These are phyloP conservation scores for Rhorus exstirpatorius DNA, from an alignment of 2,888 invertebrate species.

Conservation along the genomic window DNA sequence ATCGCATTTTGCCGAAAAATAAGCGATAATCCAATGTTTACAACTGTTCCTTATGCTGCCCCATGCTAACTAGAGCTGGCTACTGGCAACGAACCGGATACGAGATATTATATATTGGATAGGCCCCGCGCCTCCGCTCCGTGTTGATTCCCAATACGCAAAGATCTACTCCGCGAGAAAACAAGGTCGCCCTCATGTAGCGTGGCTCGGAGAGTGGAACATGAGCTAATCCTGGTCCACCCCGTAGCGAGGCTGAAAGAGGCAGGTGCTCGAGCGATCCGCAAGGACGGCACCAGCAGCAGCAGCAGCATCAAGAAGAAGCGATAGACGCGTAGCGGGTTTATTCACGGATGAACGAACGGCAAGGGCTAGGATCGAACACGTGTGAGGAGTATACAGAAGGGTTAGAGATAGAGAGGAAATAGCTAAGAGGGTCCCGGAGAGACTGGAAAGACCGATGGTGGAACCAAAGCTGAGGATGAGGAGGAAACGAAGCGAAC, in stretches of 20 bases:
- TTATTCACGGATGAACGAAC: conserved; percentile 28
- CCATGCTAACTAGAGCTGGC: too few relatives aligned
- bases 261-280: conserved; percentile 14
- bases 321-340: conserved; percentile 13
- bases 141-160: too few relatives aligned
- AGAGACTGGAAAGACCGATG: not conserved
- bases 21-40: too few relatives aligned
- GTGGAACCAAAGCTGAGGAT: not conserved
- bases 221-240: conserved; percentile 25
- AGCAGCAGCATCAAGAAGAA: conserved; percentile 30
- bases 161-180: not conserved
- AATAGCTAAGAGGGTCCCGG: not conserved
- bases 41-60: too few relatives aligned
- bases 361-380: conserved; percentile 22
- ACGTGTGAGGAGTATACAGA: conserved; percentile 25
- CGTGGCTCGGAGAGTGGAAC: not conserved
- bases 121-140: too few relatives aligned
- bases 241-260: conserved; percentile 2
- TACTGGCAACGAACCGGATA: too few relatives aligned
- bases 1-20: too few relatives aligned
- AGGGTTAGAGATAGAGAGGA: conserved; percentile 27
- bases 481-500: conserved; percentile 4
- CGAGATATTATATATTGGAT: too few relatives aligned
- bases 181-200: not conserved
- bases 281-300: not conserved